Base-by-base conservation (phyloP, 2,113 vertebrate species). In the Noturus placidus region DNA sequence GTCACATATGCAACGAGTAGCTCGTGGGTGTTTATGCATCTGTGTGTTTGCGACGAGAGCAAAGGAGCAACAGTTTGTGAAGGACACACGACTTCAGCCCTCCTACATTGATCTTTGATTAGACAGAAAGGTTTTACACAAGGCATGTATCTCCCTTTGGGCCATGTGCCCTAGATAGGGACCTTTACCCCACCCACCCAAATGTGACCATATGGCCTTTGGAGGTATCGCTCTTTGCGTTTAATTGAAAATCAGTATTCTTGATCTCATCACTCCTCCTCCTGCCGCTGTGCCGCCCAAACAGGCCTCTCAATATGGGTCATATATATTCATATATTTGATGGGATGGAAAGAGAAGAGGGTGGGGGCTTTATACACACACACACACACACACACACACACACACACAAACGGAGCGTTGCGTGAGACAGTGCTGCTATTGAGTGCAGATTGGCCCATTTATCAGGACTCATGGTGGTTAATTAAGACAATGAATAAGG, bases 401-500 rank as follows among this genome's bases (percentile, higher is more conserved):
- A 70, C 67, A 70, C 69, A 72, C 69, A 72, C 72, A 72, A 33
- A 72, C 33, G 7, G 5, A 70, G 13, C 33, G 70, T 82, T 50
- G 65, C 46, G 82, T 86, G 65, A 85, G 54, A 88, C 67, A 84
- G 88, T 46, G 67, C 69, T 14, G 56, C 54, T 52, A 72, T 25
- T 70, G 82, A 72, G 76, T 84, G 65, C 88, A 91, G 91, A 92
- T 96, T 96, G 96, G 94, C 93, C 95, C 94, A 92, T 96, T 96
- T 95, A 94, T 95, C 95, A 95, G 92, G 89, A 85, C 91, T 89
- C 94, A 95, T 94, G 94, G 94, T 94, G 94, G 93, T 96, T 96
- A 96, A 96, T 95, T 95, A 94, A 95, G 95, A 93, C 95, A 96
- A 96, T 96, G 96, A 96, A 97, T 95, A 94, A 92, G 95, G 5